Conservation (phyloP, 2,113 vertebrate species). For the Raja brachyura region DNA sequence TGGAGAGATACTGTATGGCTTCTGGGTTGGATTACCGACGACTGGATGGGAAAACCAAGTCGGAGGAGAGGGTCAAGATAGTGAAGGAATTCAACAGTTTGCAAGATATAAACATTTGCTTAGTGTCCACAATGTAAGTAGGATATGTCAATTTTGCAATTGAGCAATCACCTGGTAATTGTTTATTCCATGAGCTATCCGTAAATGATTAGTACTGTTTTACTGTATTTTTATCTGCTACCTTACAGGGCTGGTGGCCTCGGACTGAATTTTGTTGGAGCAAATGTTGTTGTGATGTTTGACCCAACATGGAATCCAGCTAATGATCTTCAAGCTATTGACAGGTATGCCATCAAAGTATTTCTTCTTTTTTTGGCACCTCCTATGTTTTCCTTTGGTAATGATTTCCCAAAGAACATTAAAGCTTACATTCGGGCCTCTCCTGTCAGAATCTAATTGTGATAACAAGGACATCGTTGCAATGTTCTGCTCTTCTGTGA, state of each 20-base stretch:
- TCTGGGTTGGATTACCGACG: conserved; percentile 84
- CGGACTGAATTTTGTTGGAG: conserved; percentile 92
- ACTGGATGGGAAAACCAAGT: conserved; percentile 82
- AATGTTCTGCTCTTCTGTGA: background rate
- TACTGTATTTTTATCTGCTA: background rate
- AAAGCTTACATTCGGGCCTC: background rate
- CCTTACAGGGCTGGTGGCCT: conserved; percentile 80
- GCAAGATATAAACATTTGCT: conserved; percentile 78
- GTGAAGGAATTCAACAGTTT: conserved; percentile 86
- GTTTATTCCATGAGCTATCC: background rate
- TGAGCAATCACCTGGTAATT: conserved; percentile 19
- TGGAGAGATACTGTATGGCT: conserved; percentile 89
- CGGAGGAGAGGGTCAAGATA: conserved; percentile 80
- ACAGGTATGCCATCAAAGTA: conserved; percentile 65
- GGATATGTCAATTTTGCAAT: conserved; percentile 53
- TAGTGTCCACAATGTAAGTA: conserved; percentile 95
- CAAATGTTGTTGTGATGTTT: conserved; percentile 88
- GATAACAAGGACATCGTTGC: background rate
- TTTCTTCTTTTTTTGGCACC: background rate
- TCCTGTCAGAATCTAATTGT: background rate
- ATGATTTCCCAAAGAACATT: background rate
- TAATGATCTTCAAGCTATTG: conserved; percentile 93
- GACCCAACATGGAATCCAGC: conserved; percentile 98
- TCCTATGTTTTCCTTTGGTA: too few relatives aligned
- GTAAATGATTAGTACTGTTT: background rate